Evolutionary conservation across 2,888 invertebrate genomes (phyloP).

Genomic region (Nebria salina): DNA sequence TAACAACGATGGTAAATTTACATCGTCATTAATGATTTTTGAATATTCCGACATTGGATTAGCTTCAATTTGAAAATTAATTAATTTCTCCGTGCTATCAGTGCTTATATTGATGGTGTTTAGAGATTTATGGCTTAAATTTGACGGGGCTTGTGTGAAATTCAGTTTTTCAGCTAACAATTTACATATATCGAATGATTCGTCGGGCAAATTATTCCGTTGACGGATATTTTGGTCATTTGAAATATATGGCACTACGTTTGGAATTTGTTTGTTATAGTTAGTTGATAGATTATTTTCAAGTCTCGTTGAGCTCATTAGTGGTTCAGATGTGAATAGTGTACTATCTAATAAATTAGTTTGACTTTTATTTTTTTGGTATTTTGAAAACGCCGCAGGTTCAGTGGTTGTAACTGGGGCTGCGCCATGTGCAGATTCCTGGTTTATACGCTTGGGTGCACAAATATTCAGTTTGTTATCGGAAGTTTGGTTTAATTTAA

Average conservation of each 20-base stretch:
- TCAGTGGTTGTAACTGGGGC: not conserved
- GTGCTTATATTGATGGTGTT: constrained; percentile 24
- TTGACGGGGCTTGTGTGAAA: constrained; percentile 8
- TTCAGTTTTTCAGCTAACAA: constrained; percentile 5
- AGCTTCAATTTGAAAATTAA: constrained; percentile 17
- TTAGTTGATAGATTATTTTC: not conserved
- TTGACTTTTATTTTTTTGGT: not conserved
- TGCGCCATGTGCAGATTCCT: not conserved
- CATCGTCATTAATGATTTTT: constrained; percentile 19
- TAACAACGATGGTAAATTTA: not conserved
- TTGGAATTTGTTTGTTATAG: not conserved
- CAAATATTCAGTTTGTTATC: not conserved
- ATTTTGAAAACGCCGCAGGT: not conserved
- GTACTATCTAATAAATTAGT: not conserved
- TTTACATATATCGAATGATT: constrained; percentile 16
- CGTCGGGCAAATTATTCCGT: not conserved
- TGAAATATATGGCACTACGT: not conserved
- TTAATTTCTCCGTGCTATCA: constrained; percentile 33
- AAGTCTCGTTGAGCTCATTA: not conserved
- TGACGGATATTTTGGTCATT: constrained; percentile 8
- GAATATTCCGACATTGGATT: constrained; percentile 24
- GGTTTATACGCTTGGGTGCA: not conserved
- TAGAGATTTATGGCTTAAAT: not conserved
- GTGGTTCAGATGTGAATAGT: not conserved
- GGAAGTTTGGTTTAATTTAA: not conserved